Base-by-base conservation (phyloP, 1,140 invertebrate genomes). In the Micrasema minimum region DNA sequence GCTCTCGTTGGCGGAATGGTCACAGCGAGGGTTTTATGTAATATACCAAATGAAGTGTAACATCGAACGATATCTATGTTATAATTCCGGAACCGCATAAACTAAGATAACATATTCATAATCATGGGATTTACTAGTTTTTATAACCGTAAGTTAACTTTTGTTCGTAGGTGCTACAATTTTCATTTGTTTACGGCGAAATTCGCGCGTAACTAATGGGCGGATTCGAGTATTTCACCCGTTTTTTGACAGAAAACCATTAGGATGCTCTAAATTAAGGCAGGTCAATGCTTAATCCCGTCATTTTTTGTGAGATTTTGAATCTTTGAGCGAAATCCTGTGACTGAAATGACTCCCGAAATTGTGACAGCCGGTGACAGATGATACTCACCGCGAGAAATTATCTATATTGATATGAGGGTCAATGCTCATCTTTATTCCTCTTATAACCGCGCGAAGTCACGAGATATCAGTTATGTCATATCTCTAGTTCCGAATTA, bases 201-300 rank as follows among this genome's bases (percentile, higher is more conserved):
- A 55, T 20, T 59, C 48, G n/a, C 23, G 41, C 38, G 38, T 12
- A n/a, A 22, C 5, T 11, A 51, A 37, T 64, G 67, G 67, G 67
- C 67, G 67, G 57, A 22, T 62, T 69, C 57, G 41, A 18, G 2
- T 31, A 53, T 51, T 69, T 38, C 20, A 35, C 18, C 23, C 20
- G 14, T 51, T 69, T 69, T 69, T 45, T 69, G 62, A 71, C 64
- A 71, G 69, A 71, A 71, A 12, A 35, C 10, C 11, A n/a, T 43
- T 18, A 20, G 14, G 23, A 12, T 23, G 22, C 53, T n/a, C 41
- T 43, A 41, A n/a, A 48, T 22, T 7, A 18, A 10, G 6, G 48
- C 9, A 10, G 41, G 14, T 7, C 7, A 31, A 31, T 31, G 2
- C 2, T 31, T 4, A 31, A 31, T 31, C 26, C 26, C 16, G 12